These are phyloP conservation scores for Oikopleura vanhoeffeni DNA, from an alignment of 23 tunicate species.

Conservation along the genomic window DNA sequence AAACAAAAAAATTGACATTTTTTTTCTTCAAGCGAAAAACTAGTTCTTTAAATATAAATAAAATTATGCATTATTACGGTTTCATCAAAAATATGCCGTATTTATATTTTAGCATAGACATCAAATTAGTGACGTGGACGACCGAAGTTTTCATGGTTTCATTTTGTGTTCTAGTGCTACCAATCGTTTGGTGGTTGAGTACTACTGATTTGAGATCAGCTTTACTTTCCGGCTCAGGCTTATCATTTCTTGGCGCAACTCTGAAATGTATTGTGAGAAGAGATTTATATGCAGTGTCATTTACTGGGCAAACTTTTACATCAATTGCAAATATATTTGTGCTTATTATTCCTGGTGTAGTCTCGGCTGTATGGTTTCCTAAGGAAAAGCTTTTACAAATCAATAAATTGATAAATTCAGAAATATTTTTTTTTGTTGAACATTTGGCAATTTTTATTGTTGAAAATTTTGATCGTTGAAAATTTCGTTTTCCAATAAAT, in stretches of 20 bases:
- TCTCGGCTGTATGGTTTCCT: background rate
- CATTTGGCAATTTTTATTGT: too few species aligned
- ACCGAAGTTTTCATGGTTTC: background rate
- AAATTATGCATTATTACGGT: too few species aligned
- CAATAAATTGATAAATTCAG: too few species aligned
- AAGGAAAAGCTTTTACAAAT: too few species aligned
- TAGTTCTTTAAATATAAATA: too few species aligned
- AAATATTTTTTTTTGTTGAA: too few species aligned
- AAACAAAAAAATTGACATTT: too few species aligned
- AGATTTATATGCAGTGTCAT: background rate
- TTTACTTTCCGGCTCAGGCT: background rate
- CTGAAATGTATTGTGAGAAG: background rate
- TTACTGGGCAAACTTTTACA: background rate
- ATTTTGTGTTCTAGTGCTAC: background rate
- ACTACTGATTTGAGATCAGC: background rate
- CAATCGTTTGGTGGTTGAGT: background rate
- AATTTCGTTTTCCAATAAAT: too few species aligned
- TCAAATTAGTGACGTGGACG: background rate
- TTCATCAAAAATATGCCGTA: too few species aligned
- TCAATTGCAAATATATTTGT: background rate
- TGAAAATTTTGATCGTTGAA: too few species aligned
- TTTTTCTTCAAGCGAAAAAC: too few species aligned
- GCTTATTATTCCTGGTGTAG: background rate
- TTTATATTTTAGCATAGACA: too few species aligned
- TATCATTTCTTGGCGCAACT: background rate